These are phyloP conservation scores for Dendronephthya gigantea DNA, from an alignment of 64 coral and sea anemone species.

Conservation along the genomic window DNA sequence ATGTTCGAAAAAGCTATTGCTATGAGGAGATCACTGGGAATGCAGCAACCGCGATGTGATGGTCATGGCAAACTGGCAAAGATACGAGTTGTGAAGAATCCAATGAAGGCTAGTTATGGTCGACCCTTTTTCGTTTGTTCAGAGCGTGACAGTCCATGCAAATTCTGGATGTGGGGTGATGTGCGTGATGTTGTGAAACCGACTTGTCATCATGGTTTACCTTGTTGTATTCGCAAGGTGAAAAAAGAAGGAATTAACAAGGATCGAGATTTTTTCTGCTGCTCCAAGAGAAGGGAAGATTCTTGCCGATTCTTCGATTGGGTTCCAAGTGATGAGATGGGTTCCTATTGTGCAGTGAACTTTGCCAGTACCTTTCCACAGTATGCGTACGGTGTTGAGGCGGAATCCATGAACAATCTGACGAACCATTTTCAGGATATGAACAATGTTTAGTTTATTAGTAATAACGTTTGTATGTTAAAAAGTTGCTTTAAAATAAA, in stretches of 20 bases:
- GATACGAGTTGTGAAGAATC: no score
- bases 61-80: no score
- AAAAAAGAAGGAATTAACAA: not conserved
- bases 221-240: not conserved
- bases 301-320: not conserved
- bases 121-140: no score
- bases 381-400: not conserved
- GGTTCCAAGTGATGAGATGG: not conserved
- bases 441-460: no score
- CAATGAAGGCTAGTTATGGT: no score
- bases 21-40: no score
- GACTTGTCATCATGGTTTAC: not conserved
- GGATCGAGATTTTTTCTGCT: not conserved
- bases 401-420: not conserved
- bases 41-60: no score
- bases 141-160: no score
- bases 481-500: no score
- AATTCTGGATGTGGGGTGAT: not conserved
- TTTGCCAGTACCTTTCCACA: not conserved
- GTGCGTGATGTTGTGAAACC: not conserved
- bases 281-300: not conserved
- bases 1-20: slow-evolving; percentile 8
- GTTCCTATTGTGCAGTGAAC: not conserved
- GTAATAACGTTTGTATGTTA: no score
- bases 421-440: not conserved